Evolutionary conservation across 1,140 invertebrate genomes (phyloP), one percentile per base, ranked within the genome.

Genomic region (Anastrepha ludens): DNA sequence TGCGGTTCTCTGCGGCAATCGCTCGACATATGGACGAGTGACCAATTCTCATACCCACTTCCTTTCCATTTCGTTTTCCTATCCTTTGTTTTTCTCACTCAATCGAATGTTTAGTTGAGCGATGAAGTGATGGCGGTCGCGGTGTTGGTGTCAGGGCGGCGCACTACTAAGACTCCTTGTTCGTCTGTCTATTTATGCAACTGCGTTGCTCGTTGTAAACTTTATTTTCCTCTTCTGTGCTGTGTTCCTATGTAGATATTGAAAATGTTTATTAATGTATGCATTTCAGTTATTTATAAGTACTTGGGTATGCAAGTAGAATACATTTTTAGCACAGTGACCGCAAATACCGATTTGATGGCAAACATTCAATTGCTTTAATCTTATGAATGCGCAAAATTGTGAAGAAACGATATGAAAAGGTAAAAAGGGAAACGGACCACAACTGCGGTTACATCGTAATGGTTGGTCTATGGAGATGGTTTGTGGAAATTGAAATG

Each of bases 101-200:
- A 78, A 78, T 78, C 74, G 74, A 58, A 7, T 81, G 47, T 81
- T 81, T 58, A 81, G 74, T 81, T 81, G 74, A 81, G 74, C 47
- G 74, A 47, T 81, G 47, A 55, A n/a, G n/a, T 58, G 74, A 3
- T 55, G 50, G 41, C 7, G 44, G 41, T 9, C 15, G 2, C 20
- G 60, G 60, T 15, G 13, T n/a, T 55, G 29, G 64, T 67, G 64
- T 44, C 29, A 47, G 13, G 70, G 70, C 8, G 70, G 70, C 8
- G 13, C 2, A 41, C 65, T 70, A 29, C 17, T 2, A 1, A 15
- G 17, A 15, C 17, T 64, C 17, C 5, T 67, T 39, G n/a, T 39
- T 39, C 11, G 64, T 39, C 20, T 67, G 2, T 20, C 20, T 67
- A 9, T 39, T 67, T n/a, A 29, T 29, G 0, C 41, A 47, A 15